phyloP scores from a whole-genome alignment of 1,140 invertebrate species.

The Caenorhabditis tropicalis region DNA sequence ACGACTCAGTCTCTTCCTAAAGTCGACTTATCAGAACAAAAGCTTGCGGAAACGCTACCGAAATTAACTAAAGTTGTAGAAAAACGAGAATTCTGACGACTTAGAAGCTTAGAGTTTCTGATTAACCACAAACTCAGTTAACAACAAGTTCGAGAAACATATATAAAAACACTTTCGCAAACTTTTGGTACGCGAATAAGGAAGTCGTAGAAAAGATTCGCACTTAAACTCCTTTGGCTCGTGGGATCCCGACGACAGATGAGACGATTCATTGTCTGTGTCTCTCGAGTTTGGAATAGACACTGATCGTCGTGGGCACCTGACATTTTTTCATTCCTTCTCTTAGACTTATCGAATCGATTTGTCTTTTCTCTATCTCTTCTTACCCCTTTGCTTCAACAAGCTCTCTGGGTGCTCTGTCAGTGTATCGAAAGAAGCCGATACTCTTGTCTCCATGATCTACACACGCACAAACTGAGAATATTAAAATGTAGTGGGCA shows the following conservation, averaged over 20 bases:
- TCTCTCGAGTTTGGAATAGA: not conserved
- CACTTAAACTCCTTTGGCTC: not conserved
- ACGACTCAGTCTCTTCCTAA: too few species aligned
- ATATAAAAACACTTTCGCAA: too few species aligned
- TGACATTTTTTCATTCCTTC: not conserved
- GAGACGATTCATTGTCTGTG: not conserved
- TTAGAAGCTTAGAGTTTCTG: too few species aligned
- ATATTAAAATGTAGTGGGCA: not conserved
- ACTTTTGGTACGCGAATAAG: too few species aligned
- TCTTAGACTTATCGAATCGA: constrained; percentile 7
- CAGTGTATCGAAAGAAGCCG: not conserved
- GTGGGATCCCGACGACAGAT: constrained; percentile 22
- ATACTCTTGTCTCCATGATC: not conserved
- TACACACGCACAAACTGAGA: not conserved
- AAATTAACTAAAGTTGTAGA: too few species aligned
- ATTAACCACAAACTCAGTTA: too few species aligned
- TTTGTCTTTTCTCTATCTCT: constrained; percentile 22
- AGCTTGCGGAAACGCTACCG: too few species aligned
- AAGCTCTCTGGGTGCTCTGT: not conserved
- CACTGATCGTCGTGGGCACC: not conserved
- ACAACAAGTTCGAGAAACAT: too few species aligned
- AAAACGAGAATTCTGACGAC: too few species aligned
- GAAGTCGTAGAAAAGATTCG: too few species aligned
- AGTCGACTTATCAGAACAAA: too few species aligned
- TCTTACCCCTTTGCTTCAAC: not conserved